Conservation (phyloP, 2,113 vertebrate species). For the Salvelinus sp. region DNA sequence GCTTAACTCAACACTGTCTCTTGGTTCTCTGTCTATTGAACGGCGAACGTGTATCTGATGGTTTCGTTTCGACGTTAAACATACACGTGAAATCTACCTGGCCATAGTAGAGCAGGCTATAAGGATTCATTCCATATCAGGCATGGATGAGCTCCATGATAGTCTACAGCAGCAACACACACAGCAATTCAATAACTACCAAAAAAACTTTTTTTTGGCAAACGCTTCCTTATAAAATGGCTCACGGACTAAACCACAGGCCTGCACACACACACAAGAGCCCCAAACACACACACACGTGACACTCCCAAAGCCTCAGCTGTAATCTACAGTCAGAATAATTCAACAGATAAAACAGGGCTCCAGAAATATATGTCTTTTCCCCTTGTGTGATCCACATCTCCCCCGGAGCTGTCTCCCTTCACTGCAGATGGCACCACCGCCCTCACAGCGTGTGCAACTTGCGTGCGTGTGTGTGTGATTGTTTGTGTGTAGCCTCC, state of each 20-base stretch:
- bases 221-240: not conserved
- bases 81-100: too few relatives aligned
- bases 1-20: too few relatives aligned
- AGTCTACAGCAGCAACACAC: not conserved
- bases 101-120: too few relatives aligned
- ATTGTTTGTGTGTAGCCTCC: too few relatives aligned
- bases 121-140: not conserved
- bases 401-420: slow-evolving; percentile 11
- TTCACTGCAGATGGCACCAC: not conserved
- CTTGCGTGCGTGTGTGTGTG: too few relatives aligned
- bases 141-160: not conserved
- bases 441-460: slow-evolving; percentile 7
- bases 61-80: too few relatives aligned
- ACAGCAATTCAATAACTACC: not conserved
- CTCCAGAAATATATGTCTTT: slow-evolving; percentile 58
- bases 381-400: slow-evolving; percentile 44
- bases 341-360: slow-evolving; percentile 62
- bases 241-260: not conserved
- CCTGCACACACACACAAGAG: not conserved
- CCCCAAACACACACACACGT: not conserved
- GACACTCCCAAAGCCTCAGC: slow-evolving; percentile 50
- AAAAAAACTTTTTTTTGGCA: not conserved
- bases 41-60: too few relatives aligned
- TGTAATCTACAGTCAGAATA: slow-evolving; percentile 56
- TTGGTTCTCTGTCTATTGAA: too few relatives aligned